Base-by-base conservation (phyloP, 2,113 vertebrate species). In the Xerus inauris region DNA sequence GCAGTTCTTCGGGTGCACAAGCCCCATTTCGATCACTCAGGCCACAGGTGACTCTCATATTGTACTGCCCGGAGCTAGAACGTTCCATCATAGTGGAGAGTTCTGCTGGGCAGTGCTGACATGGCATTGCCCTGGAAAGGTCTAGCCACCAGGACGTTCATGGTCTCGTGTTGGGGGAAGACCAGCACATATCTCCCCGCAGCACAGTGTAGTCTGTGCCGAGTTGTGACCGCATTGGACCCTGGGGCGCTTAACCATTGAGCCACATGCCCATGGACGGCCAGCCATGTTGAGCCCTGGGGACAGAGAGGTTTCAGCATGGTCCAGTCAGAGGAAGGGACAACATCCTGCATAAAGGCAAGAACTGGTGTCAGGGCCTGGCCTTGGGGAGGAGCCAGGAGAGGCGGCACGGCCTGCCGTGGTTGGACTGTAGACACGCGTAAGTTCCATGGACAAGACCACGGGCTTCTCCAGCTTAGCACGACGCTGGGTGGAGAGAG, bases 1-100 rank as follows among this genome's bases (percentile, higher is more conserved):
- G 71, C 65, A 3, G 0, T 20, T 72, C 19, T 38, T 64, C 2
- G 12, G 35, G 40, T 14, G 3, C 1, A 4, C 3, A 26, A 30
- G 40, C 32, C 40, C 2, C 26, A 1, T 51, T 59, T 9, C 71
- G 6, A 7, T 35, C 0, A 6, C 45, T 22, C 26, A 1, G 2
- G 67, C 59, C 69, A 10, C 1, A 0, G 0, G 0, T 10, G 51
- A 38, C 51, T 42, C 49, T 16, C 2, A 0, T 8, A 0, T 1
- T 40, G 38, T 30, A 28, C n/a, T 0, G 38, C 1, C 0, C 17
- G 3, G 45, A 5, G 1, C 14, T 17, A 1, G 91, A 57, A 13
- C 8, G 0, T 24, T 30, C 51, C 9, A 3, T 12, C 3, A 0
- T 9, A 4, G 0, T 0, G 0, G 83, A 62, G 24, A 9, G 26